Base-by-base conservation (phyloP, 2,113 vertebrate genomes). In the Mesoclemmys tuberculata region DNA sequence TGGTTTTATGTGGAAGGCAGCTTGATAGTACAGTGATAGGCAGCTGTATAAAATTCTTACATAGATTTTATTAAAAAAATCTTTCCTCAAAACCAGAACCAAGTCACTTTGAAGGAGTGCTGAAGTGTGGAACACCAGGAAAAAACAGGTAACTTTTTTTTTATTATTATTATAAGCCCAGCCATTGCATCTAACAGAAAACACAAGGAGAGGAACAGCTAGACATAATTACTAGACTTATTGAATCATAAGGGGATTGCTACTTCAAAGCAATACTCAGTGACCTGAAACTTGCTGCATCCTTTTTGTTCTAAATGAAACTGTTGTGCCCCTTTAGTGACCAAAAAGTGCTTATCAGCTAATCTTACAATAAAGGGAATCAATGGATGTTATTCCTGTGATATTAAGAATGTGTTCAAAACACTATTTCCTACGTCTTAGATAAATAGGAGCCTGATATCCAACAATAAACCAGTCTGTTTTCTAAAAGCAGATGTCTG, bases 321-420 rank as follows among this genome's bases (percentile, higher is more conserved):
- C 74, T 26, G 14, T 29, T 44, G 22, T 19, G 26, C 61, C 6
- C 80, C 80, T 71, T 74, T 48, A 82, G 31, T 5, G 89, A 21
- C 24, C 54, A 61, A 75, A 26, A 44, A 84, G 18, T 38, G 52
- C 31, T 89, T 87, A 61, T 52, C 51, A 85, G 58, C 26, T 19
- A 85, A 52, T 68, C 95, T 88, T 86, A 80, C 35, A 85, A 21
- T 24, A 85, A n/a, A 24, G 68, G 31, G 71, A 35, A 95, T 44
- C 29, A 55, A 12, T 78, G 31, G 22, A 29, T 74, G 88, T 49
- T 78, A 54, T 94, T 93, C 41, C 38, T 90, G 54, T 84, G 87
- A 93, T 91, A 16, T 80, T 97, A 89, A 95, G 77, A 92, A 44
- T 61, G 80, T 2, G 3, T 86, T 92, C 92, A 92, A 85, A 95